These are phyloP conservation scores for Laterallus jamaicensis DNA, from an alignment of 2,113 vertebrate species.

Conservation along the genomic window DNA sequence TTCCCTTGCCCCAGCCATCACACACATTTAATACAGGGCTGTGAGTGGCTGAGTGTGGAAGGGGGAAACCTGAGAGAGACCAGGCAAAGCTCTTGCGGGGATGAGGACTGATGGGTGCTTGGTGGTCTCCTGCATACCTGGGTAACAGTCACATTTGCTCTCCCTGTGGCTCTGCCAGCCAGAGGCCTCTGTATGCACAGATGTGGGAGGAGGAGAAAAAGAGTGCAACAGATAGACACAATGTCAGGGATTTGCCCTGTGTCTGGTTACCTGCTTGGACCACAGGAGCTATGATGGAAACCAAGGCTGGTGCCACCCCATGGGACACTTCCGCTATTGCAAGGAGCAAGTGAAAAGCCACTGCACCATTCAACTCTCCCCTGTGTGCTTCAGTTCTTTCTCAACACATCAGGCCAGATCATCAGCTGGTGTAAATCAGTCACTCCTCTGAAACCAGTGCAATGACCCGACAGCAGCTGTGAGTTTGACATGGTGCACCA, in stretches of 20 bases:
- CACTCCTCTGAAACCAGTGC: fast-evolving
- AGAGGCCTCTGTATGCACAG: neutral
- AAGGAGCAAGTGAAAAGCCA: neutral
- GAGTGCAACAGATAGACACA: neutral
- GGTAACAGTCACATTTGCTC: neutral
- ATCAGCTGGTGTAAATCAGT: neutral
- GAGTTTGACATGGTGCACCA: fast-evolving
- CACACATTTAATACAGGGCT: neutral
- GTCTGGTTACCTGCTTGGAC: neutral
- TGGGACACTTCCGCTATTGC: neutral
- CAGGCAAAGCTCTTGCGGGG: neutral
- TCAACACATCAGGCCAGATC: neutral
- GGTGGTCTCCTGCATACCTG: neutral
- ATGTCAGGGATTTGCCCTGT: neutral
- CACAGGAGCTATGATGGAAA: neutral
- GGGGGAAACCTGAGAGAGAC: neutral
- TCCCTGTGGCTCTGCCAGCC: neutral
- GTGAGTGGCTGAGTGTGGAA: neutral
- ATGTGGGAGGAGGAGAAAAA: neutral
- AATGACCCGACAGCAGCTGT: neutral
- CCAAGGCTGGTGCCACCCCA: neutral
- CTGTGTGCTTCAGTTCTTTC: neutral
- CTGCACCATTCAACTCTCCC: fast-evolving
- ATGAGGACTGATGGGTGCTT: neutral
- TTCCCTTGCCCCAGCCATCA: neutral